phyloP scores from a whole-genome alignment of 2,797 vertebrate species.

The Chloroceryle inda region DNA sequence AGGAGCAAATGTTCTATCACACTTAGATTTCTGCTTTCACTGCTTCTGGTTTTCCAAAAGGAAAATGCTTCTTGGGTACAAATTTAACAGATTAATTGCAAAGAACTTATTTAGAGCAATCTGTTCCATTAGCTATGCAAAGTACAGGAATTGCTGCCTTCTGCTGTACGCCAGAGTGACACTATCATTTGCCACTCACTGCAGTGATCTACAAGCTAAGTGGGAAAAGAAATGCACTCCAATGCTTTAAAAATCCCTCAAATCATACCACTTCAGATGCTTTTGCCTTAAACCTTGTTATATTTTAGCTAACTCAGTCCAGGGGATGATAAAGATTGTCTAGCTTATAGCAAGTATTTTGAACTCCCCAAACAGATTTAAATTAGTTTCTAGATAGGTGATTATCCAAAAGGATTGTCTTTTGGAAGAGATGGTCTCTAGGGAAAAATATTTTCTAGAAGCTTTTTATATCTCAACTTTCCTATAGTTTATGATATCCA shows the following conservation, averaged over 20 bases:
- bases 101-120: conserved; percentile 8
- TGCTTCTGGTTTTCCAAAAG: neutral
- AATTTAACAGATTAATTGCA: neutral
- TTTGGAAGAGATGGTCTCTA: neutral
- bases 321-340: neutral
- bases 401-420: neutral
- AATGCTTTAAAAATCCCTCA: neutral
- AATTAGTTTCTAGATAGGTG: neutral
- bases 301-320: neutral
- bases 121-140: neutral
- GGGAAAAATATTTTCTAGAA: neutral
- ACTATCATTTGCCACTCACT: neutral
- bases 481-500: neutral
- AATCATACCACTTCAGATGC: neutral
- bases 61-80: neutral
- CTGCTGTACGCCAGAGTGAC: neutral
- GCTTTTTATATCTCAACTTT: neutral
- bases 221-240: neutral
- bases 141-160: neutral
- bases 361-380: neutral
- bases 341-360: neutral
- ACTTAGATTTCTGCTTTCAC: neutral
- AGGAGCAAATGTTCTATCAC: neutral
- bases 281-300: neutral
- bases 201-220: neutral